Conservation (phyloP, 2,797 vertebrate species). For the Sebastes matsubarae region DNA sequence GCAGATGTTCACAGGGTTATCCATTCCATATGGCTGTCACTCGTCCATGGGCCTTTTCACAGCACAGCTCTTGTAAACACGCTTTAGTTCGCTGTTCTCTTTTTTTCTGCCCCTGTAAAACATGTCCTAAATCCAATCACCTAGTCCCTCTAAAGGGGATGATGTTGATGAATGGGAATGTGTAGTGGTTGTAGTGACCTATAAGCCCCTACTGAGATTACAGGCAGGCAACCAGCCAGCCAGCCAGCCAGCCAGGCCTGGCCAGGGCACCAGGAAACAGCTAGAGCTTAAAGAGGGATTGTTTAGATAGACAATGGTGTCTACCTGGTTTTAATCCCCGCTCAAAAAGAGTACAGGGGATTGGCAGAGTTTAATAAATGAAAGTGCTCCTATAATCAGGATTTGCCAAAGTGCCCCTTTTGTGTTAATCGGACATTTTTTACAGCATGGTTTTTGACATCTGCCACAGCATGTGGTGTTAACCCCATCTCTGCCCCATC, state of each 20-base stretch:
- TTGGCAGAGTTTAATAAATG: conserved; percentile 86
- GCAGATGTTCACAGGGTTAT: conserved; percentile 79
- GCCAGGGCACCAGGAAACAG: conserved; percentile 56
- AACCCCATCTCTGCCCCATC: conserved; percentile 52
- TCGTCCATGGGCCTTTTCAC: conserved; percentile 74
- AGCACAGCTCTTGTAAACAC: conserved; percentile 75
- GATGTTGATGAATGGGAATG: conserved; percentile 77
- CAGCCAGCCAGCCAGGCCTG: conserved; percentile 33
- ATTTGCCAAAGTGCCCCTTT: conserved; percentile 86
- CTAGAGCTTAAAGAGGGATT: conserved; percentile 77
- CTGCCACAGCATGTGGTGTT: conserved; percentile 78
- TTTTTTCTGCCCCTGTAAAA: conserved; percentile 66
- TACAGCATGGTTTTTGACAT: conserved; percentile 86
- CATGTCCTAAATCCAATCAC: conserved; percentile 84
- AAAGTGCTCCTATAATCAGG: conserved; percentile 88
- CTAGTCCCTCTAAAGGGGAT: conserved; percentile 66
- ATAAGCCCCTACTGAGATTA: conserved; percentile 76
- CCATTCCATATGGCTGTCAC: conserved; percentile 76
- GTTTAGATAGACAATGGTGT: conserved; percentile 84
- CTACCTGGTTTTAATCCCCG: conserved; percentile 84
- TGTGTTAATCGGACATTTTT: conserved; percentile 87
- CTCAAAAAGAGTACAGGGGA: conserved; percentile 76
- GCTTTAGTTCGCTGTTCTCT: conserved; percentile 57
- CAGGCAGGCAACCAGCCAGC: conserved; percentile 55
- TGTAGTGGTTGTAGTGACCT: conserved; percentile 73